A percentile compares a stretch with the other conserved stretches of the same genome.
Conservation (phyloP, 2,113 vertebrate genomes). For the Crocuta crocuta region DNA sequence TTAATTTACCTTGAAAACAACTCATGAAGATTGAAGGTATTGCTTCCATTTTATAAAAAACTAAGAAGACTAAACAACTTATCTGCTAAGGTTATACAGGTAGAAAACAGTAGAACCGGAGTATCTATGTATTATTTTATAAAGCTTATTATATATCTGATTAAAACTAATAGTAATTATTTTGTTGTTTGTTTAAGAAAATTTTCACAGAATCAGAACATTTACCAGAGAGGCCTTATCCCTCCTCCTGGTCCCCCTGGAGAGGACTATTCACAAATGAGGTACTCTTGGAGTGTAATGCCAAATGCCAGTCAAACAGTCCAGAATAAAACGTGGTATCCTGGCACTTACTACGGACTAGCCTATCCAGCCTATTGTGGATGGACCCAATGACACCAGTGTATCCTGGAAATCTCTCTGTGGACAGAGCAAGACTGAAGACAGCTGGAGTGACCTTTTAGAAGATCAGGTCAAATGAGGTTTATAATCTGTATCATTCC, state of each 20-base stretch:
- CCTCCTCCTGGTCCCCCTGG: conserved; percentile 68
- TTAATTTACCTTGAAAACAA: conserved; percentile 6
- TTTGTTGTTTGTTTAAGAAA: conserved; percentile 64
- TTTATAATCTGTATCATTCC: conserved; percentile 57
- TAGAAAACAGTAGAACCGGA: conserved; percentile 1
- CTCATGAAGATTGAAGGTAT: neutral
- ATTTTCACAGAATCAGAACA: conserved; percentile 59
- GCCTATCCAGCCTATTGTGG: conserved; percentile 23
- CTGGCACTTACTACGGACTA: conserved; percentile 25
- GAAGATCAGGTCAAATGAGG: conserved; percentile 49
- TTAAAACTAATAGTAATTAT: conserved; percentile 34
- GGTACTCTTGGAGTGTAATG: conserved; percentile 69
- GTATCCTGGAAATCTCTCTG: neutral
- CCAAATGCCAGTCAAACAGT: neutral
- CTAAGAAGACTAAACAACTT: neutral
- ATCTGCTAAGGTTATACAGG: neutral
- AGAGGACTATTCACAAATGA: conserved; percentile 64
- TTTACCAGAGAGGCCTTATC: conserved; percentile 40
- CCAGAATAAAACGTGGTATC: conserved; percentile 25
- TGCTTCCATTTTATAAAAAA: neutral
- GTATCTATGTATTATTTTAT: neutral
- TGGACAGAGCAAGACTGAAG: conserved; percentile 35
- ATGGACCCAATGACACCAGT: conserved; percentile 45
- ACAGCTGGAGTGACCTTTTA: conserved; percentile 24
- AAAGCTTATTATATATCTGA: conserved; percentile 1